Base-by-base conservation (phyloP, 2,888 invertebrate genomes). In the Drosophila subsilvestris region DNA sequence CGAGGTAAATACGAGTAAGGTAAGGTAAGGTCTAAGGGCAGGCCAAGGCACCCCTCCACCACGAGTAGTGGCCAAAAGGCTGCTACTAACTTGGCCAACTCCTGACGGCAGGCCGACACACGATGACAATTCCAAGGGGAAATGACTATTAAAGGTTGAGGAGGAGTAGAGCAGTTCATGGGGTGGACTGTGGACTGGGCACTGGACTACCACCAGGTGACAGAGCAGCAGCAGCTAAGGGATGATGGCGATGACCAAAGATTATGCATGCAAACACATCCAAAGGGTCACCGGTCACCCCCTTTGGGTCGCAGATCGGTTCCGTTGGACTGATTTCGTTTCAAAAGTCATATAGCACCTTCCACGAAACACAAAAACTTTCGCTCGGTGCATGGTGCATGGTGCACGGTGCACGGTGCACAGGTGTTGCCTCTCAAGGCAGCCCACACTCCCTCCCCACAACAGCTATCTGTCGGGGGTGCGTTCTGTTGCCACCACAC, bases 341-440 rank as follows among this genome's bases (percentile, higher is more conserved):
- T 44, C 72, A 74, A 78, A 85, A 89, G 89, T 88, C 88, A 88
- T 87, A 80, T 82, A 83, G 89, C 88, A 89, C 89, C 89, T 89
- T 82, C 62, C 50, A 29, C 50, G 25, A 55, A 22, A 37, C 6
- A 1, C n/a, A 0, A 37, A 14, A 37, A 37, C 37, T 14, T n/a
- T 37, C 37, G 37, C 37, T 37, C 37, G 37, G 6, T 37, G 37
- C 37, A n/a, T 1, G 37, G 14, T 37, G 37, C 37, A n/a, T 1
- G 37, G 6, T 37, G 37, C 37, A 37, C 37, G 37, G 6, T 37
- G 37, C 37, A 37, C 37, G 48, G 37, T 47, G 66, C 78, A 87
- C 88, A 88, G 88, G 88, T 88, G 88, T 88, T 88, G 83, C 79
- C 86, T 87, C 86, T 78, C 80, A 86, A 86, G 89, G 76, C 68